Evolutionary conservation across 1,140 invertebrate species (phyloP), one percentile per base, ranked within the genome.

Genomic region (Nebria ingens): DNA sequence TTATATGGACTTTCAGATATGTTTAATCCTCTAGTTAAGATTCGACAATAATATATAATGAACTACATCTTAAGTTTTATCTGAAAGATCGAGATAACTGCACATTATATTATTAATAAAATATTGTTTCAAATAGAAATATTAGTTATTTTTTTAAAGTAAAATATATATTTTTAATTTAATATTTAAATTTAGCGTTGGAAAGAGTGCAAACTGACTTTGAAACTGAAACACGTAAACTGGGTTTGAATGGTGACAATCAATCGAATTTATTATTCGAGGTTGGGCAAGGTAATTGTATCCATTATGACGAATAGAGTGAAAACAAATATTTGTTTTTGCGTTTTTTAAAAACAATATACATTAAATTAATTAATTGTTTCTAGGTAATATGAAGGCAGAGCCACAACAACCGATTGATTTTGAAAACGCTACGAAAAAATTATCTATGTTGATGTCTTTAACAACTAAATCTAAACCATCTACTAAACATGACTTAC

Each of bases 171-270:
- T 1, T 2, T 12, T 1, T 22, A 29, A n/a, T n/a, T 53, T 45
- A 3, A 21, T 40, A 50, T 45, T 12, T 59, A 42, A 51, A 51
- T 62, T 21, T 49, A 66, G 65, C 65, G 38, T 54, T 66, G 40
- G 63, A 65, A 55, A 57, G 65, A 51, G 62, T 66, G 13, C 59
- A 63, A 54, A 58, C 61, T 15, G 61, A 66, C 21, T 65, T 62
- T 17, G 59, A 54, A 56, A 51, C 51, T 19, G 56, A 56, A 52
- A 55, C 29, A 40, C 45, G n/a, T 9, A 52, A 52, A 51, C 34
- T 21, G 13, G 25, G 12, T 50, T 20, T 23, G 21, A 51, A 9
- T n/a, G 25, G 25, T 34, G 25, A 6, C 6, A 34, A 6, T 6
- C 25, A 34, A 34, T 34, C 25, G 25, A 34, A 34, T 34, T 34